These are phyloP conservation scores for Agapornis roseicollis DNA, from an alignment of 2,113 vertebrate genomes.

Conservation along the genomic window DNA sequence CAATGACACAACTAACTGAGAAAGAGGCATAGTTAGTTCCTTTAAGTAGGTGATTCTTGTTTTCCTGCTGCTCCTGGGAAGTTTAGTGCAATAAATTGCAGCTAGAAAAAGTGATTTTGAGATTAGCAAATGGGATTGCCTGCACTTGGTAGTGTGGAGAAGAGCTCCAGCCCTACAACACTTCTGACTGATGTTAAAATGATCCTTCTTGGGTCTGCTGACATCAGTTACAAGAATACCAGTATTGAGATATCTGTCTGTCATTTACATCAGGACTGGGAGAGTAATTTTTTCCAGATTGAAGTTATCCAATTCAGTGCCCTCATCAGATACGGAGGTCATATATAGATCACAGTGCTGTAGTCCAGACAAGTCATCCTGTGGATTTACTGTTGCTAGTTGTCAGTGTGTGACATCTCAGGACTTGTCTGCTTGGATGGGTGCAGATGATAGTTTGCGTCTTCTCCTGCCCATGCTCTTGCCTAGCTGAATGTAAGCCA, in stretches of 20 bases:
- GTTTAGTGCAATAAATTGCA: background rate
- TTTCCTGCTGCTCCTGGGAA: background rate
- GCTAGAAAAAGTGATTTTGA: background rate
- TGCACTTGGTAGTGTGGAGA: background rate
- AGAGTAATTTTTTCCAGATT: background rate
- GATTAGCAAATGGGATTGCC: background rate
- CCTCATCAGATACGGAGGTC: background rate
- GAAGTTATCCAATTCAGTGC: background rate
- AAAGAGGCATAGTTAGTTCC: background rate
- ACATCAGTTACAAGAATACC: background rate
- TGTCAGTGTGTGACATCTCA: background rate
- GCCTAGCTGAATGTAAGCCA: background rate
- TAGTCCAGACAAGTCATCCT: background rate
- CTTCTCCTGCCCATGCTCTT: background rate
- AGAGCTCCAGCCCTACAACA: background rate
- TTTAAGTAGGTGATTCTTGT: background rate
- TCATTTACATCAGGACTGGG: background rate
- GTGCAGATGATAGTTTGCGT: rapidly evolving
- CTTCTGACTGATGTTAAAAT: background rate
- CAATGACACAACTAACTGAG: background rate
- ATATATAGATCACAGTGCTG: background rate
- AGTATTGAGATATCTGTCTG: rapidly evolving
- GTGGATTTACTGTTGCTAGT: background rate
- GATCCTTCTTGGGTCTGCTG: background rate
- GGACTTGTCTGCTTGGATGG: background rate